A percentile compares a stretch with the other conserved stretches of the same genome.
Evolutionary conservation across 2,797 vertebrate species (phyloP).

Genomic region (Anniella stebbinsi): DNA sequence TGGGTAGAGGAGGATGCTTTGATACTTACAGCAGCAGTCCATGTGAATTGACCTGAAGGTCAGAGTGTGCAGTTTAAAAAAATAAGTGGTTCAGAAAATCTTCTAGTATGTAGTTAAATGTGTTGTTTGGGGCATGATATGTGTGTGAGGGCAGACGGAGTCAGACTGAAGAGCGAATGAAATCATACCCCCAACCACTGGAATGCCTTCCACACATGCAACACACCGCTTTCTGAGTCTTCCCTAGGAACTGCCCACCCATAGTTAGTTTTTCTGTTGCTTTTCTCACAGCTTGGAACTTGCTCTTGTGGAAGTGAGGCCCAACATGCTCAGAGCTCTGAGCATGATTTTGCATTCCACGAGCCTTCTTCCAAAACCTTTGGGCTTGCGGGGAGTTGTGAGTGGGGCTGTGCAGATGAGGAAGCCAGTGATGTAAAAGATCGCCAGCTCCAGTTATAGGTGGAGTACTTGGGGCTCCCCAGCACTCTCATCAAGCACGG

Average conservation of each 20-base stretch:
- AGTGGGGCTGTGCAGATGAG: not conserved
- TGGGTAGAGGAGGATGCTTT: too few relatives aligned
- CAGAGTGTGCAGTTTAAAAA: too few relatives aligned
- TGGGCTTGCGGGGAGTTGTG: not conserved
- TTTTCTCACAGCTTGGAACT: not conserved
- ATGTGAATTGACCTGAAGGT: too few relatives aligned
- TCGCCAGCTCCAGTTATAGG: not conserved
- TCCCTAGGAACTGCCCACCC: not conserved
- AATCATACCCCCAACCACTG: not conserved
- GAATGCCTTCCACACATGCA: not conserved
- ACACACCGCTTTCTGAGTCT: not conserved
- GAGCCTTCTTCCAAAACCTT: too few relatives aligned
- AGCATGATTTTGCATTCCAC: too few relatives aligned
- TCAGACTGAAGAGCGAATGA: not conserved
- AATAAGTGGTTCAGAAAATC: too few relatives aligned
- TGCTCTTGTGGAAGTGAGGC: not conserved
- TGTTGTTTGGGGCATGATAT: not conserved
- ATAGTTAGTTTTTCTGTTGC: too few relatives aligned
- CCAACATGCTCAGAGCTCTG: not conserved
- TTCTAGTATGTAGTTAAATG: not conserved
- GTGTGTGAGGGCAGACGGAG: not conserved
- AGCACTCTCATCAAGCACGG: too few relatives aligned
- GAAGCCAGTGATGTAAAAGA: not conserved
- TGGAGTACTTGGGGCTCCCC: not conserved
- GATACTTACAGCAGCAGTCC: too few relatives aligned